A percentile compares a stretch with the other conserved stretches of the same genome.
Conservation (phyloP, 2,113 vertebrate species). For the Apaloderma vittatum region DNA sequence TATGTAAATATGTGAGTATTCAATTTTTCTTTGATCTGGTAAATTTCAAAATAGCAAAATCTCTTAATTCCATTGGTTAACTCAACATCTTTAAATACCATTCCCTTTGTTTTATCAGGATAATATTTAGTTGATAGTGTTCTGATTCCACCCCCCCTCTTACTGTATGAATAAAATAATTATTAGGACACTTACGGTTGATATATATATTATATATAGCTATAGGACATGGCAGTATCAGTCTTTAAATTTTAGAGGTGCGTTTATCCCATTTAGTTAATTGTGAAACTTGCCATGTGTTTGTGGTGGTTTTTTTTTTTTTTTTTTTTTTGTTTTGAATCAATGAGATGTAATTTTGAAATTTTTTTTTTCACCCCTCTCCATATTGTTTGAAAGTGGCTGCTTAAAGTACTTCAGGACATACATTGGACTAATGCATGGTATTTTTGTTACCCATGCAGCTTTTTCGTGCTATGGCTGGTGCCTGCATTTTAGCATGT, state of each 20-base stretch:
- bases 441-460: not conserved
- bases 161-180: not conserved
- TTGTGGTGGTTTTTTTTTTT: not conserved
- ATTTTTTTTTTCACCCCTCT: not conserved
- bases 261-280: not conserved
- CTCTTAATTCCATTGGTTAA: not conserved
- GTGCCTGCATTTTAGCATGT: not conserved
- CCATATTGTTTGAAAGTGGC: not conserved
- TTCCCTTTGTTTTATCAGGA: not conserved
- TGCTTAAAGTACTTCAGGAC: not conserved
- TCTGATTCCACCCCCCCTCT: not conserved
- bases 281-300: not conserved
- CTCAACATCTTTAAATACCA: not conserved
- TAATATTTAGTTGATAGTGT: not conserved
- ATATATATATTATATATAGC: not conserved
- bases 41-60: not conserved
- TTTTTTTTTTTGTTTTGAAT: not conserved
- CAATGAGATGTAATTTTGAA: not conserved
- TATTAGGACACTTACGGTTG: not conserved
- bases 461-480: not conserved
- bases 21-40: not conserved
- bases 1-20: not conserved
- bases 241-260: not conserved
- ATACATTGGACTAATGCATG: not conserved
- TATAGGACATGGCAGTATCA: not conserved